Percentiles rank a stretch among this genome's conserved stretches.
Evolutionary conservation across 2,888 invertebrate genomes (phyloP).

Genomic region (Diploptera punctata): DNA sequence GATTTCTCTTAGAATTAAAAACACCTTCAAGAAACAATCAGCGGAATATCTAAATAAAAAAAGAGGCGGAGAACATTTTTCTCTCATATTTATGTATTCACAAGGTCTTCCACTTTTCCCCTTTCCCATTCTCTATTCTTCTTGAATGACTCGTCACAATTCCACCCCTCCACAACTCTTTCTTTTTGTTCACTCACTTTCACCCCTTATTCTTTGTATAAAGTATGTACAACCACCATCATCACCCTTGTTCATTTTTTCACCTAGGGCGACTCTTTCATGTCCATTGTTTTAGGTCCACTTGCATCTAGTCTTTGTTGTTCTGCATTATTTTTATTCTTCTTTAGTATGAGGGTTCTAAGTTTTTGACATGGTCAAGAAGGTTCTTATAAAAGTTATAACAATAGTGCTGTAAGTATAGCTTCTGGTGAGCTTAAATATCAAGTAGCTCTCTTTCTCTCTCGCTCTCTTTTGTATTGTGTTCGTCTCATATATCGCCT

Average conservation of each 20-base stretch:
- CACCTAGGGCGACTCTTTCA: constrained; percentile 20
- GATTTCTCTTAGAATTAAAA: too few species aligned
- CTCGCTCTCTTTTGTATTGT: not conserved
- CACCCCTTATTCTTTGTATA: constrained; percentile 12
- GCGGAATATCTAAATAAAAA: too few species aligned
- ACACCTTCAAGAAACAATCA: too few species aligned
- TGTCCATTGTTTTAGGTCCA: constrained; percentile 21
- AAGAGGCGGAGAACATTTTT: too few species aligned
- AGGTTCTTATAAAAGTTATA: constrained; percentile 5
- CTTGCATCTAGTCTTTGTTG: not conserved
- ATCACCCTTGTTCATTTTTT: constrained; percentile 16
- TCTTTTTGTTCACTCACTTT: not conserved
- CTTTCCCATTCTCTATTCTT: not conserved
- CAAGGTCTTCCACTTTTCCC: not conserved
- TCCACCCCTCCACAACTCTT: not conserved
- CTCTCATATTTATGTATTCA: too few species aligned
- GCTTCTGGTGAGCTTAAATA: not conserved
- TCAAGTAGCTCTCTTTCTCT: constrained; percentile 1
- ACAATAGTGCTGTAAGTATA: constrained; percentile 21
- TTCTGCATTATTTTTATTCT: constrained; percentile 17
- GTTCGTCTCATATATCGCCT: not conserved
- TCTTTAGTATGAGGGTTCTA: not conserved
- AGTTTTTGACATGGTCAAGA: constrained; percentile 26
- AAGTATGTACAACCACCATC: not conserved
- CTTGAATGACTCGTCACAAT: constrained; percentile 12